Percentiles rank a stretch among this genome's conserved stretches.
phyloP scores from a whole-genome alignment of 1,140 invertebrate genomes.

The Trypoxylus dichotomus region DNA sequence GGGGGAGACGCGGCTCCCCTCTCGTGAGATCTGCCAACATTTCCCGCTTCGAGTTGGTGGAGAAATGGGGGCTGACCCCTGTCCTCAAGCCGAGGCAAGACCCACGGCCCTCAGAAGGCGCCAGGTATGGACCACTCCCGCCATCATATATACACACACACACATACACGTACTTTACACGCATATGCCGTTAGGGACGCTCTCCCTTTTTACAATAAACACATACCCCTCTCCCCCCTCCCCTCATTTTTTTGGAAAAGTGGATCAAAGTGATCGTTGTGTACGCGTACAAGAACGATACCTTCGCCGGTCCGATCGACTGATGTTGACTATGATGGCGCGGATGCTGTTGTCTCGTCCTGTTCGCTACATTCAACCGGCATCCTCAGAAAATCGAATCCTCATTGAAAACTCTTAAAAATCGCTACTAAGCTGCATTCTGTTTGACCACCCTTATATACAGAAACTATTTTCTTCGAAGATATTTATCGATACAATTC shows the following conservation, averaged over 20 bases:
- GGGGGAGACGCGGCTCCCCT: constrained; percentile 52
- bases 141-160: constrained; percentile 16
- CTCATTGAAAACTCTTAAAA: too few relatives aligned
- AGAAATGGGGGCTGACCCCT: constrained; percentile 94
- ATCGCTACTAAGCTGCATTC: too few relatives aligned
- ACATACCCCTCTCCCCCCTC: too few relatives aligned
- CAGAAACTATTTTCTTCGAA: too few relatives aligned
- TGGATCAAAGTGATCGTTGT: too few relatives aligned
- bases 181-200: neutral
- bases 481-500: too few relatives aligned
- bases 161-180: neutral
- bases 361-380: neutral
- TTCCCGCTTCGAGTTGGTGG: constrained; percentile 93
- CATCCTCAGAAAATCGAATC: too few relatives aligned
- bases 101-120: constrained; percentile 75
- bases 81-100: constrained; percentile 92
- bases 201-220: too few relatives aligned
- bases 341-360: neutral
- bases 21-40: constrained; percentile 71
- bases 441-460: too few relatives aligned
- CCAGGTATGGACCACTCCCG: constrained; percentile 60
- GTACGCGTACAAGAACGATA: too few relatives aligned
- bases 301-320: neutral
- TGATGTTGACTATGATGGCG: neutral
- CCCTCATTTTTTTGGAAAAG: too few relatives aligned